Evolutionary conservation across 2,888 invertebrate genomes (phyloP), one percentile per base, ranked within the genome.

Genomic region (Periphyllus acericola): DNA sequence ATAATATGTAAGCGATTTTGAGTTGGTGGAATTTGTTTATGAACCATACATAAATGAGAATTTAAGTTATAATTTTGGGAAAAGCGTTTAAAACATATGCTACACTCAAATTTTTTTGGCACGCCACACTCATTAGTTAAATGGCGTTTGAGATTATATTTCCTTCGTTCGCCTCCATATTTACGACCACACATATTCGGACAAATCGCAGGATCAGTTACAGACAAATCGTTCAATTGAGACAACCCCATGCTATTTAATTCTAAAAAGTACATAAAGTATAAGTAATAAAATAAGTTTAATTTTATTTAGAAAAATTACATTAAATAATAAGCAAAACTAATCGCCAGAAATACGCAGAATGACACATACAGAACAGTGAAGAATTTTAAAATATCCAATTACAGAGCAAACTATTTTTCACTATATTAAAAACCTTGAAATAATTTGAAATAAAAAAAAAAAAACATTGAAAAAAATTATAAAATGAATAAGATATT

Each of bases 41-140:
- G 91, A 85, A 91, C 91, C 72, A 91, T 90, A 29, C 90, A 89
- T 74, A 91, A 90, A 90, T 91, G 91, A 88, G 91, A 91, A 89
- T 91, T 91, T 6, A 92, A 90, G 89, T 91, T 91, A 89, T 91
- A 91, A 89, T 91, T 91, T 55, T 90, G 91, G 83, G 91, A 91
- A 25, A 91, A 91, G 71, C 90, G 90, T 84, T 91, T 91, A n/a
- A 90, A 89, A 89, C 92, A 92, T 82, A 91, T 91, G 5, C 91
- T 91, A 80, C 92, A 92, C 79, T 91, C 91, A 81, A 92, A 92
- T 14, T 92, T 91, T 25, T 92, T 92, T 74, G 91, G 91, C 79
- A 91, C 91, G 52, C 92, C 92, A 89, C 92, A 92, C 89, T 92
- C 86, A 14, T 76, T 32, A 19, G 25, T 81, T 25, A 86, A 82